Percentiles rank a stretch among this genome's conserved stretches.
Evolutionary conservation across 2,888 invertebrate species (phyloP).

Genomic region (Hermaeophaga mercurialis): DNA sequence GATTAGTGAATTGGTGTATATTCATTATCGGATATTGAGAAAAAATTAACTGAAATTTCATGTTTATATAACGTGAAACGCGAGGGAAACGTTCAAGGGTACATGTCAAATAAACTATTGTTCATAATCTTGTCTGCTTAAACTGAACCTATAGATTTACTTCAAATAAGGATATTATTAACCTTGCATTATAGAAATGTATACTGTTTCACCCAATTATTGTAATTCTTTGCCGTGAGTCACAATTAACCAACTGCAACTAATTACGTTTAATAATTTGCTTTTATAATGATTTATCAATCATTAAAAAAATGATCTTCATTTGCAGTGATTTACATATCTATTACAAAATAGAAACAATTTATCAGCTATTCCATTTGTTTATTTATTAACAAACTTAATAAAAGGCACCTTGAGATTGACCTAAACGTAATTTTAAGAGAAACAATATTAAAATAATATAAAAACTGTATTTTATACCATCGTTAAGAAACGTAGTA

Average conservation of each 20-base stretch:
- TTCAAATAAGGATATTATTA: conserved; percentile 37
- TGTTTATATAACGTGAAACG: neutral
- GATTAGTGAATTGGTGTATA: too few relatives aligned
- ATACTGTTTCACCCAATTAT: conserved; percentile 36
- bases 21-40: too few relatives aligned
- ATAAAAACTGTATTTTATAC: too few relatives aligned
- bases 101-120: neutral
- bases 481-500: too few relatives aligned
- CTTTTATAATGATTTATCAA: conserved; percentile 27
- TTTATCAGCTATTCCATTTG: neutral
- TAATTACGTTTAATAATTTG: conserved; percentile 32
- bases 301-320: conserved; percentile 24
- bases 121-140: too few relatives aligned
- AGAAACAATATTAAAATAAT: too few relatives aligned
- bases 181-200: conserved; percentile 38
- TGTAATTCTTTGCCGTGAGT: conserved; percentile 33
- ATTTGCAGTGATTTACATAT: conserved; percentile 10
- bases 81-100: neutral
- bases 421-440: neutral
- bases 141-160: conserved; percentile 19
- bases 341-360: neutral
- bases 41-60: neutral
- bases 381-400: neutral
- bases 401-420: conserved; percentile 4
- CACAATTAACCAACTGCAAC: conserved; percentile 36